Base-by-base conservation (phyloP, 2,888 invertebrate species). In the Andrena flavipes region DNA sequence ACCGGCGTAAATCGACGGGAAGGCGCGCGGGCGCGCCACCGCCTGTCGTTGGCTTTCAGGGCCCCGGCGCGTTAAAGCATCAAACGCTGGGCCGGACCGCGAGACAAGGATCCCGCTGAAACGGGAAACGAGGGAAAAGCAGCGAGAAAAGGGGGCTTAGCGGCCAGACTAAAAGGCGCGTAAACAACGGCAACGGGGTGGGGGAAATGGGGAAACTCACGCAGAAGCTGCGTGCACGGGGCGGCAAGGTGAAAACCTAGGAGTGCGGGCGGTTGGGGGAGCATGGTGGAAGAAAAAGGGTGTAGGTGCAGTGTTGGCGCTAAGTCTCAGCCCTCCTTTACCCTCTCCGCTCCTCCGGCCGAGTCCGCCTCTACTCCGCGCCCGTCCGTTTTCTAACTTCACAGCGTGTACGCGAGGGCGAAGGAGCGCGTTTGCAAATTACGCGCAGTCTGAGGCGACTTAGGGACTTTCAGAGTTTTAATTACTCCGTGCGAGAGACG, bases 381-480 rank as follows among this genome's bases (percentile, higher is more conserved):
- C 48, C 20, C n/a, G 65, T 67, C 49, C 20, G 65, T 84, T 82
- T 72, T 75, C 78, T 68, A 76, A 72, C 65, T 56, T 29, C n/a
- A 42, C 42, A 10, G 49, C 65, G 64, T 74, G 67, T 30, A 16
- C 60, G 62, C 20, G 56, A 83, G 63, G 54, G 60, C 71, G 69
- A 77, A 78, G 78, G 83, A 75, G 81, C 86, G 83, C 85, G 88
- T 90, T 91, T 90, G 89, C 87, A 90, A 91, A 91, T 91, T 90
- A 91, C 86, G 86, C 83, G 81, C 86, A 82, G 87, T 86, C 85
- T 88, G 81, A 84, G 82, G 79, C 84, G 87, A 90, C 89, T 91
- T 87, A 85, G 80, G 81, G 89, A 91, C 87, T 89, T 89, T 88
- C 87, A 80, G 88, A 90, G 88, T 92, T 92, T 92, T 92, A 92